Base-by-base conservation (phyloP, 2,113 vertebrate genomes). In the Silurus asotus region DNA sequence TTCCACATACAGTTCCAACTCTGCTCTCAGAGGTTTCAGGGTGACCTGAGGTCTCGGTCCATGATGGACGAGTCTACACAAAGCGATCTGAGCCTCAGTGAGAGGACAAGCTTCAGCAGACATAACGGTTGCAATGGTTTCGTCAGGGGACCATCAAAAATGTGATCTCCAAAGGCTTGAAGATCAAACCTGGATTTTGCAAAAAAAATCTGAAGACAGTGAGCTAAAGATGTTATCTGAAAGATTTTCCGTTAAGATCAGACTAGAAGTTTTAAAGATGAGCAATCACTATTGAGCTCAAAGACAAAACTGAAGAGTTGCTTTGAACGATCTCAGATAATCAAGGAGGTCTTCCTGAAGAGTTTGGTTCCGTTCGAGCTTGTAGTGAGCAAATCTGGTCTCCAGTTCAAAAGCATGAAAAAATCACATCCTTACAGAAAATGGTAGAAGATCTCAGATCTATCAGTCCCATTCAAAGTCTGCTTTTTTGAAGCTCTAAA, bases 41-140 rank as follows among this genome's bases (percentile, higher is more conserved):
- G 93, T 89, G 0, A 94, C 94, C 49, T 45, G 87, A 0, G 95
- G 94, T 70, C 94, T 91, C 7, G 95, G 93, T 10, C 95, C 95
- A 0, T 81, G 92, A 14, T 96, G 93, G 23, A 95, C 93, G 86
- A 95, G 92, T 84, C 91, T 94, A 92, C 96, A 97, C 89, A 95
- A n/a, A 0, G 94, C 94, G 69, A 90, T 95, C 90, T 96, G 93
- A 0, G 94, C 95, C 84, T 91, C 90, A 49, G 92, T 96, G 85
- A 95, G 91, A 80, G 95, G 94, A 67, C 91, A 93, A 4, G 90
- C 89, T 55, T 92, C 92, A 53, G 86, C 87, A 6, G 90, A 88
- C 93, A 94, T 94, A 20, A 72, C 62, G 28, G 76, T 53, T 6
- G n/a, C 51, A 20, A 72, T 69, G 28, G 76, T 53, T 6, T 37